These are phyloP conservation scores for Deilephila elpenor DNA, from an alignment of 2,888 invertebrate genomes.

Conservation along the genomic window DNA sequence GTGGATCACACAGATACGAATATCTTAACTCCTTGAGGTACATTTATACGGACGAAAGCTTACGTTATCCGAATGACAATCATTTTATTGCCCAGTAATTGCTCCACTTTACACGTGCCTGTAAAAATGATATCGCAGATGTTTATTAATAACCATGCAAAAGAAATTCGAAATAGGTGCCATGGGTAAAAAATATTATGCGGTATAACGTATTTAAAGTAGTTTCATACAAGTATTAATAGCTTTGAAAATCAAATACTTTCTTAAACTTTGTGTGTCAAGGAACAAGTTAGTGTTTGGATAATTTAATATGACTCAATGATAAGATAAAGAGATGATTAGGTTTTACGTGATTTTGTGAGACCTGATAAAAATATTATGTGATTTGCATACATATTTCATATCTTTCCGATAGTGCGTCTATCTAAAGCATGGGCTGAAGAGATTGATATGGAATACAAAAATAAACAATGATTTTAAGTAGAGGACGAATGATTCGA, in stretches of 20 bases:
- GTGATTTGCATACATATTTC: neutral
- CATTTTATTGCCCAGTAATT: too few relatives aligned
- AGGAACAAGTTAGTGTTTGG: neutral
- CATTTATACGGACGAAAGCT: too few relatives aligned
- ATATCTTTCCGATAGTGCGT: neutral
- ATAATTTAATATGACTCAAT: neutral
- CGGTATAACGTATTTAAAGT: neutral
- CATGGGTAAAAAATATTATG: neutral
- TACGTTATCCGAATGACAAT: too few relatives aligned
- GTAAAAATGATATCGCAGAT: too few relatives aligned
- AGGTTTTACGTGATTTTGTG: conserved; percentile 2
- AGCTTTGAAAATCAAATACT: conserved; percentile 8
- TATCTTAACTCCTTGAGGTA: too few relatives aligned
- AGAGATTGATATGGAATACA: neutral
- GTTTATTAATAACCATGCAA: too few relatives aligned
- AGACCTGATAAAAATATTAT: neutral
- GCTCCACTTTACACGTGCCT: too few relatives aligned
- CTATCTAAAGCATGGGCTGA: conserved; percentile 5
- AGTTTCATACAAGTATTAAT: neutral
- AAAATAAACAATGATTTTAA: conserved; percentile 9
- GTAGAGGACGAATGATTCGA: neutral
- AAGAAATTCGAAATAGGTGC: neutral
- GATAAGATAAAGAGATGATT: neutral
- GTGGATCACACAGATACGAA: too few relatives aligned
- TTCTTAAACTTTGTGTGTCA: conserved; percentile 2